phyloP scores from a whole-genome alignment of 2,888 invertebrate genomes.

The Aleiodes testaceus region DNA sequence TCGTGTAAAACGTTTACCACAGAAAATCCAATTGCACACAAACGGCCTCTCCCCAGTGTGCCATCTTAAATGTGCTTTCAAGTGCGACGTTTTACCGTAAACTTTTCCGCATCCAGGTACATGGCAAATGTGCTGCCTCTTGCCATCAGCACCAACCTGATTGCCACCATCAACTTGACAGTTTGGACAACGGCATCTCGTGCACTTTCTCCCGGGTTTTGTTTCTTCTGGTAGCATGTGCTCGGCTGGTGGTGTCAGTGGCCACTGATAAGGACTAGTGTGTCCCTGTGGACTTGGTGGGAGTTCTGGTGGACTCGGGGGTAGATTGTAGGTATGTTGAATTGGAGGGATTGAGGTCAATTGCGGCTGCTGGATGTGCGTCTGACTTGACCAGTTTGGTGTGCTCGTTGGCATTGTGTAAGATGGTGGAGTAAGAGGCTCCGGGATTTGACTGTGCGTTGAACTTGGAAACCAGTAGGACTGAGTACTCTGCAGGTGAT shows the following conservation, averaged over 20 bases:
- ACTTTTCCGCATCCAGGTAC: conserved; percentile 90
- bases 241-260: conserved; percentile 60
- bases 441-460: conserved; percentile 56
- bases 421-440: conserved; percentile 58
- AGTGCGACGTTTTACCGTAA: conserved; percentile 94
- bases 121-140: conserved; percentile 89
- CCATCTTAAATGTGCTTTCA: conserved; percentile 94
- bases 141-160: conserved; percentile 84
- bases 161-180: conserved; percentile 85
- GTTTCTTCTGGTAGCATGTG: conserved; percentile 51
- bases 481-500: conserved; percentile 55
- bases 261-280: conserved; percentile 61
- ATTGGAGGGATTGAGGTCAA: conserved; percentile 51
- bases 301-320: conserved; percentile 61
- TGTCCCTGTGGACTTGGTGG: conserved; percentile 59
- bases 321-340: conserved; percentile 59
- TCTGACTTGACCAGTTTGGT: conserved; percentile 54
- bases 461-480: conserved; percentile 61
- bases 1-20: conserved; percentile 92
- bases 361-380: conserved; percentile 54
- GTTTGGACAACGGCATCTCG: conserved; percentile 87
- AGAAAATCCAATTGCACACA: conserved; percentile 90
- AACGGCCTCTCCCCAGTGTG: conserved; percentile 95
- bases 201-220: conserved; percentile 76
- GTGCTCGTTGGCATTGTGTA: conserved; percentile 55